These are phyloP conservation scores for Hyppa rectilinea DNA, from an alignment of 2,888 invertebrate genomes.

Conservation along the genomic window DNA sequence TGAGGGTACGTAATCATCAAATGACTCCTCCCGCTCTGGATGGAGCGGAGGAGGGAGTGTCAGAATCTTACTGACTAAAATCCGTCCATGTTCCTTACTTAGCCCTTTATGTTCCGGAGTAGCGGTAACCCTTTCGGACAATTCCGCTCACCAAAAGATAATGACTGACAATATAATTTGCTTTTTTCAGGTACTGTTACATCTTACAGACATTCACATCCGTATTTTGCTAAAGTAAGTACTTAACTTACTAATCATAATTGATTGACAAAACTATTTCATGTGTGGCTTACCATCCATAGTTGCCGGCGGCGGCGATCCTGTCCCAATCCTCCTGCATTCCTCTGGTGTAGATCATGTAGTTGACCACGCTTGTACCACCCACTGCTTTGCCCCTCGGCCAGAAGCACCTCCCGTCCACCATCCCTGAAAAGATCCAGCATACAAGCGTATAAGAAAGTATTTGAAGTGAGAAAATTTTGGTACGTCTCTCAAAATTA, in stretches of 20 bases:
- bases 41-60: too few species aligned
- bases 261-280: not conserved
- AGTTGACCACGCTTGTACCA: conserved; percentile 89
- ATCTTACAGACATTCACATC: not conserved
- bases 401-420: conserved; percentile 83
- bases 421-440: conserved; percentile 78
- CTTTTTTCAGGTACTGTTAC: conserved; percentile 55
- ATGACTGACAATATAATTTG: not conserved
- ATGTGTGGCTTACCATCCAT: conserved; percentile 90
- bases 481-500: conserved; percentile 12
- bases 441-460: not conserved
- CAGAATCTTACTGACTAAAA: too few species aligned
- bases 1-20: too few species aligned
- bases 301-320: conserved; percentile 92
- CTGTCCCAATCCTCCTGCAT: conserved; percentile 92
- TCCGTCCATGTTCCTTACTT: too few species aligned
- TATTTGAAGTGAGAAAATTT: conserved; percentile 17
- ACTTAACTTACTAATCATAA: not conserved
- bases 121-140: too few species aligned
- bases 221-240: conserved; percentile 27
- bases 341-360: conserved; percentile 93
- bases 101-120: too few species aligned
- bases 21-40: too few species aligned
- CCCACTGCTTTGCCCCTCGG: conserved; percentile 89
- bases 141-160: too few species aligned